Conservation (phyloP, 1,140 invertebrate species). For the Drosophila ficusphila region DNA sequence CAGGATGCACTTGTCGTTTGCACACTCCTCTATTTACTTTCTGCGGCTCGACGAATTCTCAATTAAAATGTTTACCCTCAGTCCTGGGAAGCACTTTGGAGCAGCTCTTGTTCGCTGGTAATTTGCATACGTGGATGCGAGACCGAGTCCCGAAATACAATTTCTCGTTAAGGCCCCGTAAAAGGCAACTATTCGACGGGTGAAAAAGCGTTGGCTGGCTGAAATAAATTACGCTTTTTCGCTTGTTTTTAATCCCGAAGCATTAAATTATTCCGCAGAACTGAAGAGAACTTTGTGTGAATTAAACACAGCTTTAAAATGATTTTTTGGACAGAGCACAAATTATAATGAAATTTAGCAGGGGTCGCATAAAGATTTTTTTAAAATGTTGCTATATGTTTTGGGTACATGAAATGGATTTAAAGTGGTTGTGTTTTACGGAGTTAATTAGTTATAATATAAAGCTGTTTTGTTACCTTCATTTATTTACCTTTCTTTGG, state of each 20-base stretch:
- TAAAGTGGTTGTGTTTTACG: too few relatives aligned
- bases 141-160: slow-evolving; percentile 8
- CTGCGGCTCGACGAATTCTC: slow-evolving; percentile 70
- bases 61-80: slow-evolving; percentile 76
- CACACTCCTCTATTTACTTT: slow-evolving; percentile 70
- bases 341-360: neutral
- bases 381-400: too few relatives aligned
- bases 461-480: slow-evolving; percentile 5
- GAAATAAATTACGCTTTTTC: slow-evolving; percentile 28
- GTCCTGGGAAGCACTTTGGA: slow-evolving; percentile 16
- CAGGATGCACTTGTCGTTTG: slow-evolving; percentile 58
- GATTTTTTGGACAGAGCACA: too few relatives aligned
- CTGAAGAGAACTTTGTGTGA: slow-evolving; percentile 14
- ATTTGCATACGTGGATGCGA: slow-evolving; percentile 39
- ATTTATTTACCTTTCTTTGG: slow-evolving; percentile 9
- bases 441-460: too few relatives aligned
- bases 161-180: neutral
- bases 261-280: slow-evolving; percentile 14
- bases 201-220: slow-evolving; percentile 8
- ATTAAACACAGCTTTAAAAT: slow-evolving; percentile 5
- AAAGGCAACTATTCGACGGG: slow-evolving; percentile 6
- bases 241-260: slow-evolving; percentile 8
- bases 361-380: neutral
- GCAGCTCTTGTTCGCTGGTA: slow-evolving; percentile 32
- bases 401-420: too few relatives aligned